Evolutionary conservation across 2,113 vertebrate genomes (phyloP).

Genomic region (Vireo altiloquus): DNA sequence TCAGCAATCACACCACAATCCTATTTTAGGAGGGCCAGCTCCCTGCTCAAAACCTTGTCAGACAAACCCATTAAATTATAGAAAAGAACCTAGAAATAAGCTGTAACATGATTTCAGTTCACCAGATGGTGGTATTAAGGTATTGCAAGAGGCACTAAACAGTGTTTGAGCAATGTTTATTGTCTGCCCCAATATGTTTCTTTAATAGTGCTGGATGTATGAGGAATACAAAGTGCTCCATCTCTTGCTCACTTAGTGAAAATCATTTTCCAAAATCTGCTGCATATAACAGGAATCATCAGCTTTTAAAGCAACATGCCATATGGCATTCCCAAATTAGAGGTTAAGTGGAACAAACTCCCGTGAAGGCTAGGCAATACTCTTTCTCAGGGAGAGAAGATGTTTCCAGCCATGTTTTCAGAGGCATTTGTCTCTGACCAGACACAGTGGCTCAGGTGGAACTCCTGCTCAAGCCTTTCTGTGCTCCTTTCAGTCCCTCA

Average conservation of each 20-base stretch:
- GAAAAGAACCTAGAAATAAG: not conserved
- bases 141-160: not conserved
- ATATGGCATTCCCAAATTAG: not conserved
- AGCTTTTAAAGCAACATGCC: not conserved
- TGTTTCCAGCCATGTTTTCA: not conserved
- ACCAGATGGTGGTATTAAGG: conserved; percentile 38
- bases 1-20: not conserved
- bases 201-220: not conserved
- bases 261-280: not conserved
- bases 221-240: not conserved
- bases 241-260: conserved; percentile 9
- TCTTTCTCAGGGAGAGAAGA: not conserved
- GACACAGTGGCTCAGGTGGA: not conserved
- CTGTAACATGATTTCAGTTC: not conserved
- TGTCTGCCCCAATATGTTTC: not conserved
- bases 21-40: not conserved
- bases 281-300: not conserved
- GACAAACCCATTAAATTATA: not conserved
- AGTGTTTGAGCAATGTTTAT: not conserved
- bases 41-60: not conserved
- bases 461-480: not conserved
- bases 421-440: not conserved
- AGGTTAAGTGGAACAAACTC: not conserved
- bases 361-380: not conserved
- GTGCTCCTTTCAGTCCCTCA: not conserved